Evolutionary conservation across 2,888 invertebrate species (phyloP), one percentile per base, ranked within the genome.

Genomic region (Adineta ricciae): DNA sequence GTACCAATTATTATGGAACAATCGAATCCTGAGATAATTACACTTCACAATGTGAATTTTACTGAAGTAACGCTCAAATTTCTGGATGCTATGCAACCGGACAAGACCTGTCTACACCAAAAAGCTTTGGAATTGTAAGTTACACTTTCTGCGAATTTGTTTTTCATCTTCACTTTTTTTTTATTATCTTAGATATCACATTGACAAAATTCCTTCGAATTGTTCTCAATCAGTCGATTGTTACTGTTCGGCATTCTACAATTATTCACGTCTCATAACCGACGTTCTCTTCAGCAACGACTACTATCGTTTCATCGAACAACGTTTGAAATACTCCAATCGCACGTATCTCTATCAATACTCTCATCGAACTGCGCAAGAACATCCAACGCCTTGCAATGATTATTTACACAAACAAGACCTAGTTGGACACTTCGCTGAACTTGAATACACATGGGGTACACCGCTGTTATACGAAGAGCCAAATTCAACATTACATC

Each of bases 371-470:
- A 41, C 78, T 41, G 38, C 78, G 2, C 41, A 78, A 78, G 41
- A 78, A 41, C 78, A 78, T 78, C 41, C 24, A 41, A 41, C 41
- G n/a, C 16, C n/a, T 14, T 78, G 78, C 8, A 41, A 78, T 78
- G 21, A 41, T 41, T 78, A 78, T 78, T 41, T 78, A 41, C 36
- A 41, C n/a, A 78, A n/a, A 38, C 8, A 41, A 24, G n/a, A 41
- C 14, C 8, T 78, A 41, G 41, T 41, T 41, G 78, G 78, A 24
- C 78, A 78, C 41, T 78, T 78, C 41, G 78, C 41, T 41, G 78
- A 78, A 78, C 41, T 78, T n/a, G 78, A 78, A 78, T 78, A 78
- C 41, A 41, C 78, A 38, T 78, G 78, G 78, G 78, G 78, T 41
- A 78, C n/a, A 38, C 78, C 78, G 41, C 41, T 78, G 11, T 36